These are phyloP conservation scores for Eurytoma adleriae DNA, from an alignment of 2,888 invertebrate species.

Conservation along the genomic window DNA sequence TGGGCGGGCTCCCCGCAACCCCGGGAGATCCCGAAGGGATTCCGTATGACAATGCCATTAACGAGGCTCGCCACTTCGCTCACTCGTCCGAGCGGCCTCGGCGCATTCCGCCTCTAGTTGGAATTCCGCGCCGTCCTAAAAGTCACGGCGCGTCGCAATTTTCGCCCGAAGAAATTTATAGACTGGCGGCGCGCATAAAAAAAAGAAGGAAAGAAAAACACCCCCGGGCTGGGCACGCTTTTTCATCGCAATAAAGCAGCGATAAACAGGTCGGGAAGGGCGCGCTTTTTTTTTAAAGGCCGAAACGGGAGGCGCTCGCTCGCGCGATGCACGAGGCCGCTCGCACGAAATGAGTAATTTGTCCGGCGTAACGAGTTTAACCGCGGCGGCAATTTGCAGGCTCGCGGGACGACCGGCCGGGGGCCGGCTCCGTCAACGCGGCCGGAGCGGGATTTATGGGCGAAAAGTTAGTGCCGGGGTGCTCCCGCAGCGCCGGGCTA, in stretches of 20 bases:
- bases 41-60: too few species aligned
- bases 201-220: not conserved
- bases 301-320: slow-evolving; percentile 13
- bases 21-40: too few species aligned
- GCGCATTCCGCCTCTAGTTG: too few species aligned
- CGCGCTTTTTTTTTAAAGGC: slow-evolving; percentile 1
- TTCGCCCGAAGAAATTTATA: slow-evolving; percentile 34
- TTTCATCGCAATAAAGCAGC: slow-evolving; percentile 38
- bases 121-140: not conserved
- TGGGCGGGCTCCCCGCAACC: too few species aligned
- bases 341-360: slow-evolving; percentile 55
- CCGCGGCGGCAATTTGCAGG: slow-evolving; percentile 51
- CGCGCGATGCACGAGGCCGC: slow-evolving; percentile 31
- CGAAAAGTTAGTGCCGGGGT: slow-evolving; percentile 16
- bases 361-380: slow-evolving; percentile 54
- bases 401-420: not conserved
- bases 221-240: not conserved
- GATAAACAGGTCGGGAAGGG: slow-evolving; percentile 36
- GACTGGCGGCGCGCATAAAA: not conserved
- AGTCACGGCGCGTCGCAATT: not conserved
- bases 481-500: not conserved
- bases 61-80: too few species aligned
- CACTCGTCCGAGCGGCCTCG: too few species aligned
- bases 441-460: slow-evolving; percentile 40
- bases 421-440: slow-evolving; percentile 54